Percentiles rank a stretch among this genome's conserved stretches.
Conservation (phyloP, 2,888 invertebrate genomes). For the Labia minor region DNA sequence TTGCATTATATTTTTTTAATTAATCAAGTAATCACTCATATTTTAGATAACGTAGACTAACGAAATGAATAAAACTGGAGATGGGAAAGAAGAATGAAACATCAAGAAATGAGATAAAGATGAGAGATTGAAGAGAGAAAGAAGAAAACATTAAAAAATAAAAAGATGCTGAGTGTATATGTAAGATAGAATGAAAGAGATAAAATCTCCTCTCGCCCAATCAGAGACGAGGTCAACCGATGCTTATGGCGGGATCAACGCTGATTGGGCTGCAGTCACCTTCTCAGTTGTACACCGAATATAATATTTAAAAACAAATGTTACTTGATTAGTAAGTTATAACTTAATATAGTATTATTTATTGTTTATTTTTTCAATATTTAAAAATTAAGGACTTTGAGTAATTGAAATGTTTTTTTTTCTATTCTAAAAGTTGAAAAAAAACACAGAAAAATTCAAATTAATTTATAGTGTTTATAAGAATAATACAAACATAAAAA, state of each 20-base stretch:
- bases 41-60: background rate
- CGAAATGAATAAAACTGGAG: background rate
- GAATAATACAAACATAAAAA: no score
- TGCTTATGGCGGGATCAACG: slow-evolving; percentile 18
- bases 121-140: background rate
- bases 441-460: no score
- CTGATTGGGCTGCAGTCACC: slow-evolving; percentile 5
- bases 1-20: no score
- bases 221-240: slow-evolving; percentile 18
- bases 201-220: slow-evolving; percentile 15
- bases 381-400: background rate
- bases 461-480: no score
- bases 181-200: background rate
- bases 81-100: no score
- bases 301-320: background rate
- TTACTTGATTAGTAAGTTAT: background rate
- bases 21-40: no score
- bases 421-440: background rate
- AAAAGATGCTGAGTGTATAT: background rate
- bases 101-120: no score
- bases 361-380: background rate
- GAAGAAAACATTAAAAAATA: background rate
- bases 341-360: background rate
- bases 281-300: background rate
- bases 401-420: background rate